Evolutionary conservation across 1,140 invertebrate species (phyloP).

Genomic region (Aplysia californica): DNA sequence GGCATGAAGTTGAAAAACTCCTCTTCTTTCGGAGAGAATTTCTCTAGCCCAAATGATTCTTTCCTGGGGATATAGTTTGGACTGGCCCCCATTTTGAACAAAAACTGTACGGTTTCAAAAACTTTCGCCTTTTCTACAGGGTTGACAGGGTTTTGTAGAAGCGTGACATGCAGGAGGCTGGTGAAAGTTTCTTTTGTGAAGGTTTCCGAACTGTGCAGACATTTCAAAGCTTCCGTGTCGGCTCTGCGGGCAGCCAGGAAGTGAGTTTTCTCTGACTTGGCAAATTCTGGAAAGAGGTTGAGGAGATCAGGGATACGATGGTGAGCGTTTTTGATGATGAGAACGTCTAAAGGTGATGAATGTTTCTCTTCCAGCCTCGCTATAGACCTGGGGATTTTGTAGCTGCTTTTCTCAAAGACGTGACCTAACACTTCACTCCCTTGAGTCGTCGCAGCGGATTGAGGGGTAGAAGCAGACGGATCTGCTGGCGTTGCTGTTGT

Average conservation of each 20-base stretch:
- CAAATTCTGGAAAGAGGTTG: neutral
- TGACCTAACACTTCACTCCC: no score
- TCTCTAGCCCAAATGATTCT: neutral
- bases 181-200: slow-evolving; percentile 7
- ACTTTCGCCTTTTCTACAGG: neutral
- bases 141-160: neutral
- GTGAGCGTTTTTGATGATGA: neutral
- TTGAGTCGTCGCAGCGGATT: no score
- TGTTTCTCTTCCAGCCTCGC: no score
- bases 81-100: slow-evolving; percentile 14
- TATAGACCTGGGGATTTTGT: no score
- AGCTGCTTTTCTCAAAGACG: no score
- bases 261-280: neutral
- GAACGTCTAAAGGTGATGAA: neutral
- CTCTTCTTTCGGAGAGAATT: neutral
- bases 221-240: neutral
- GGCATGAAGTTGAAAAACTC: slow-evolving; percentile 6
- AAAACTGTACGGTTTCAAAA: neutral
- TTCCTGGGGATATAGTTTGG: slow-evolving; percentile 17
- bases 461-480: no score
- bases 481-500: no score
- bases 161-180: neutral
- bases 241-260: neutral
- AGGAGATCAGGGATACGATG: neutral
- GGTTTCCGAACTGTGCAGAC: neutral